Conservation (phyloP, 2,888 invertebrate species). For the Phortica magna region DNA sequence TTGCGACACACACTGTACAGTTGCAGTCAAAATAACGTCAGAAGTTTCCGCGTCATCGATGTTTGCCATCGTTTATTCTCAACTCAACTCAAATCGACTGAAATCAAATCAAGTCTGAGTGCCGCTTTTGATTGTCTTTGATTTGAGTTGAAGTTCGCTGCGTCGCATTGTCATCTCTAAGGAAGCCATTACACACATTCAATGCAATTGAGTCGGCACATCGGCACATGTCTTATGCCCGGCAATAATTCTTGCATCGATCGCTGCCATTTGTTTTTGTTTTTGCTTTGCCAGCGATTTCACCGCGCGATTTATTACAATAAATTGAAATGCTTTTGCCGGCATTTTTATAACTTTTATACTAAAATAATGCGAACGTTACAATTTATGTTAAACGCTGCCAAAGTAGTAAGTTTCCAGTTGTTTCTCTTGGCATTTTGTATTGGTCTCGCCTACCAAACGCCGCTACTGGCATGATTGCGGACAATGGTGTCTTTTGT, state of each 20-base stretch:
- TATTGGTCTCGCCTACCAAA: background rate
- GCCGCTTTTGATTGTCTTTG: conserved; percentile 34
- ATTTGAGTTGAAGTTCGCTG: conserved; percentile 13
- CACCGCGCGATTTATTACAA: conserved; percentile 67
- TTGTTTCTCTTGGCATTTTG: background rate
- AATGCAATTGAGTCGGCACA: conserved; percentile 45
- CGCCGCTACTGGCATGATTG: background rate
- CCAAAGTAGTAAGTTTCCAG: background rate
- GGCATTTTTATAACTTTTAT: conserved; percentile 64
- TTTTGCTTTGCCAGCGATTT: conserved; percentile 28
- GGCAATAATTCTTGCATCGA: conserved; percentile 57
- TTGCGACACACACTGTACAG: background rate
- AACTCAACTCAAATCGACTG: background rate
- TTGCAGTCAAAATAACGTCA: background rate
- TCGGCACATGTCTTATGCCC: conserved; percentile 56
- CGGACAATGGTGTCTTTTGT: background rate
- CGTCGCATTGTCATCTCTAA: conserved; percentile 51
- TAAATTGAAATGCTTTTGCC: conserved; percentile 69
- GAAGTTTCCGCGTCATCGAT: background rate
- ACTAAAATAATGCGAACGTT: background rate
- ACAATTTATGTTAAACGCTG: background rate
- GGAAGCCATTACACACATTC: conserved; percentile 72
- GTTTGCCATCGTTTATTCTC: conserved; percentile 8
- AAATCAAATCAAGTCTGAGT: background rate
- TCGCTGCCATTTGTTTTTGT: conserved; percentile 33